Base-by-base conservation (phyloP, 2,888 invertebrate species). In the Athalia cordata region DNA sequence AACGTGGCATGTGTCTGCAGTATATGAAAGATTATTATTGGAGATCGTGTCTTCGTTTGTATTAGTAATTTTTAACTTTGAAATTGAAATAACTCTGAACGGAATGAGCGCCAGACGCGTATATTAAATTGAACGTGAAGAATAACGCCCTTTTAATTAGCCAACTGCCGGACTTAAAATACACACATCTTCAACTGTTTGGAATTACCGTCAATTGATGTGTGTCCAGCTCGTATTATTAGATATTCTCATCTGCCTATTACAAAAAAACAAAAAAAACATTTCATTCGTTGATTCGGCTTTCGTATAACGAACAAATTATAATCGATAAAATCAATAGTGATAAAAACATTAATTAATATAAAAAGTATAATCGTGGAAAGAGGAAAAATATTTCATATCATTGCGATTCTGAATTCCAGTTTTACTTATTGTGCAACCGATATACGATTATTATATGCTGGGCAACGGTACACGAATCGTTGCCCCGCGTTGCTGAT, bases 61-160 rank as follows among this genome's bases (percentile, higher is more conserved):
- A 55, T 55, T 29, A 15, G 15, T 62, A 62, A 62, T 64, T 62
- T 7, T 49, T 29, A 75, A 62, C 50, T 75, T 64, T 50, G 43
- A 43, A 75, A 75, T 75, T 29, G 13, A 61, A 75, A 72, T 72
- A 57, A 72, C 72, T 64, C 50, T 29, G 61, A 49, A 45, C 43
- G 47, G 11, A 65, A 7, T 13, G n/a, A 62, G 75, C 50, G 75
- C 52, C 75, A 75, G 75, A 75, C 75, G 75, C 75, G 62, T 61
- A 29, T 29, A 29, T 29, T 75, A 61, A 75, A 75, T 75, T 75
- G 50, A 64, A 62, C 62, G 45, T 49, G 75, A 75, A 75, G 75
- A 75, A 75, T 75, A 75, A 75, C 75, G 75, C 75, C 64, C 75
- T 75, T 75, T 75, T 64, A 75, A 75, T 75, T 75, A 64, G 75